Evolutionary conservation across 2,888 invertebrate genomes (phyloP).

Genomic region (Xestobium rufovillosum): DNA sequence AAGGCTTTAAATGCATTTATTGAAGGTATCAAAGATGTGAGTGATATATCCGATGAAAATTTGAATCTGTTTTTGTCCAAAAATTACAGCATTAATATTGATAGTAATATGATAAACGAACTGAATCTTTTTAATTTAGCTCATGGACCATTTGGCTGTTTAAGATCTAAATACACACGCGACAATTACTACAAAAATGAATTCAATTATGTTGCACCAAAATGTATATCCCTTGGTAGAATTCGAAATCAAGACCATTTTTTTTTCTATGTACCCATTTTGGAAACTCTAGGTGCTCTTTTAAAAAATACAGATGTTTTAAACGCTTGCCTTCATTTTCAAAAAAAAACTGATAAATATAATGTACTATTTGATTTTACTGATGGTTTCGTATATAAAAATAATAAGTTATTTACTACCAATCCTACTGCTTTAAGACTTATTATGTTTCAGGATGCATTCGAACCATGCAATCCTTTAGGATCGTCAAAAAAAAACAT

Average conservation of each 20-base stretch:
- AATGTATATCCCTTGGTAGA: not conserved
- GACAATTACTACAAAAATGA: slow-evolving; percentile 1
- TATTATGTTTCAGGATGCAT: slow-evolving; percentile 25
- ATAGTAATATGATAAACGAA: not conserved
- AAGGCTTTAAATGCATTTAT: not conserved
- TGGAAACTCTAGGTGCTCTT: not conserved
- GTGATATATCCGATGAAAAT: not conserved
- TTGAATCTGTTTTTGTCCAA: not conserved
- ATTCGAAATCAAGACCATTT: not conserved
- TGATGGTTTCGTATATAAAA: slow-evolving; percentile 10
- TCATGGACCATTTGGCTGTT: slow-evolving; percentile 1
- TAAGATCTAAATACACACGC: not conserved
- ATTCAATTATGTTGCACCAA: slow-evolving; percentile 1
- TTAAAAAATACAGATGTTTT: slow-evolving; percentile 1
- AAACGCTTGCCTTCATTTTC: too few relatives aligned
- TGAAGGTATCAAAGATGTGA: slow-evolving; percentile 1
- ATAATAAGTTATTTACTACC: slow-evolving; percentile 9
- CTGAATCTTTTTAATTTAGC: not conserved
- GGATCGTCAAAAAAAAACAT: slow-evolving; percentile 24
- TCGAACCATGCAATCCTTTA: slow-evolving; percentile 25
- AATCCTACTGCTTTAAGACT: slow-evolving; percentile 11
- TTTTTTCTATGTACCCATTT: slow-evolving; percentile 2
- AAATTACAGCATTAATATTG: slow-evolving; percentile 1
- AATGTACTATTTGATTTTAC: slow-evolving; percentile 4
- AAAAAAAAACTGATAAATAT: too few relatives aligned